Base-by-base conservation (phyloP, 1,140 invertebrate genomes). In the Trigoniulus corallinus region DNA sequence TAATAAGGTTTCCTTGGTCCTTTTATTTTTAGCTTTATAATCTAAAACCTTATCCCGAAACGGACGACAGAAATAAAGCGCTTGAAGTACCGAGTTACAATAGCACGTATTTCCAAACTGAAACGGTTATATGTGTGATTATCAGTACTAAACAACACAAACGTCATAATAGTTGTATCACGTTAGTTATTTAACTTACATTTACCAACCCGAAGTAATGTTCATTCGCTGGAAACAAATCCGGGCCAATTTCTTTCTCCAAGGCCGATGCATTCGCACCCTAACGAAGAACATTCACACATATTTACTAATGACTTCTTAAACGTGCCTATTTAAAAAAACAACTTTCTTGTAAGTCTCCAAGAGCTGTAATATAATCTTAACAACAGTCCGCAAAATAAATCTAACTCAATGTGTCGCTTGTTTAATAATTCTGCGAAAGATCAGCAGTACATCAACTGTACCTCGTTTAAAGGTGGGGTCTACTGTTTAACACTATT, bases 51-150 rank as follows among this genome's bases (percentile, higher is more conserved):
- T 96, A 61, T 99, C 94, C 67, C 96, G 78, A 67, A 99, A 98
- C 54, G 94, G 94, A 64, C 91, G 84, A 69, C 96, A 99, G 67
- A 98, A 99, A 67, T 98, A 99, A 49, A 99, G 74, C 20, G 96
- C 96, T 80, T 99, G 96, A 50, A 99, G 74, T 49, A 99, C 96
- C 39, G 93, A 98, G 72, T 99, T 99, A 66, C 92, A 96, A 64
- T 99, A 99, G 70, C 96, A 99, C 10, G 96, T 99, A 71, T 99
- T 99, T 50, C 96, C 96, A 79, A 99, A 99, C 91, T 96, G 72
- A 59, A 82, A 80, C 62, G 55, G 60, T 56, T 53, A 60, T 48
- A 45, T 18, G 18, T 39, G 18, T 13, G n/a, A n/a, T 18, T 18
- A 39, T 39, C 37, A 12, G 18, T 39, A 13, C 18, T 39, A 39